Conservation (phyloP, 2,797 vertebrate genomes). For the Sphenodon punctatus region DNA sequence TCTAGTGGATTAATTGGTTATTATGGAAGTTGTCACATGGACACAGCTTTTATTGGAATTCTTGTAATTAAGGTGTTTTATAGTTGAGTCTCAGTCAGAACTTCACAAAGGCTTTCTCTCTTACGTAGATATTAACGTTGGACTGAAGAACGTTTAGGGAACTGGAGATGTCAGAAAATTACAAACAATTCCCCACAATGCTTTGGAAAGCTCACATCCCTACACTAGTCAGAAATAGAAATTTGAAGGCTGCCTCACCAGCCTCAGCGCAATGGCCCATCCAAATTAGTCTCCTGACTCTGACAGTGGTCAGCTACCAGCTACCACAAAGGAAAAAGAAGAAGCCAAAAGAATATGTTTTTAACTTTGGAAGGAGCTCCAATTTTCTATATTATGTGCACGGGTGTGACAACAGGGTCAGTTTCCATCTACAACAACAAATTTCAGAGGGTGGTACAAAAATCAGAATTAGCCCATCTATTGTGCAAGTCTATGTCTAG, state of each 20-base stretch:
- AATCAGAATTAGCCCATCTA: too few relatives aligned
- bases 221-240: background rate
- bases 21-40: background rate
- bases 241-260: background rate
- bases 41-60: background rate
- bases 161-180: fast-evolving
- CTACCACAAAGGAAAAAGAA: too few relatives aligned
- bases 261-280: background rate
- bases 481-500: too few relatives aligned
- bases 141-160: background rate
- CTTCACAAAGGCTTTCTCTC: background rate
- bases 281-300: background rate
- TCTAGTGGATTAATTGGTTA: background rate
- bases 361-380: too few relatives aligned
- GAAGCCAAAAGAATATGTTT: too few relatives aligned
- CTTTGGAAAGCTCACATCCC: fast-evolving
- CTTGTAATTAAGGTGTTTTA: background rate
- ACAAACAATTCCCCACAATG: fast-evolving
- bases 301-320: too few relatives aligned
- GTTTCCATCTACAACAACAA: too few relatives aligned
- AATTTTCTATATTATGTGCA: too few relatives aligned
- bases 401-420: too few relatives aligned
- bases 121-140: background rate
- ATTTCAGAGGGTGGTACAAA: too few relatives aligned
- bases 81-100: background rate